phyloP scores from a whole-genome alignment of 2,797 vertebrate species.

The Odontamblyopus lacepedii region DNA sequence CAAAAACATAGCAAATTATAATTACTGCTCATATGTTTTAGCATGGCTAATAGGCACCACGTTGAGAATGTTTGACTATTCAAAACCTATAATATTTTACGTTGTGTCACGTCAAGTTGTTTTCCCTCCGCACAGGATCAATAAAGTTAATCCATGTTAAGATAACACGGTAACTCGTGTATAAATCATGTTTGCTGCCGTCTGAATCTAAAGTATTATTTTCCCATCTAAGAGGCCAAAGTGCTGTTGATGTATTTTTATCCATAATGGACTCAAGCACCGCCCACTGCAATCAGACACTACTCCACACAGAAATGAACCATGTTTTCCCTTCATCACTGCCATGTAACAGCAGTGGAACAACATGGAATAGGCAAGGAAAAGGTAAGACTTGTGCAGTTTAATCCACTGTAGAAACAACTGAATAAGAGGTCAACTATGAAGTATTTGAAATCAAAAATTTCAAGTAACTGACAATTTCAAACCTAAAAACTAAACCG shows the following conservation, averaged over 20 bases:
- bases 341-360: constrained; percentile 7
- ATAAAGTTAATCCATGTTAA: not conserved
- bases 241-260: constrained; percentile 22
- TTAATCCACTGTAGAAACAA: not conserved
- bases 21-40: not conserved
- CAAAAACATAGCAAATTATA: not conserved
- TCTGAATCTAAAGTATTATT: constrained; percentile 20
- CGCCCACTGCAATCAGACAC: constrained; percentile 13
- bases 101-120: no score
- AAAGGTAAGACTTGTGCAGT: not conserved
- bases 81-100: not conserved
- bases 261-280: constrained; percentile 1
- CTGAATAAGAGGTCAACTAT: not conserved
- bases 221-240: constrained; percentile 10
- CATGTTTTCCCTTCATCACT: not conserved
- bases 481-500: no score
- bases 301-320: constrained; percentile 3
- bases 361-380: not conserved
- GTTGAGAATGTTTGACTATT: not conserved
- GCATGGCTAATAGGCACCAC: not conserved
- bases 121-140: not conserved
- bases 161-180: not conserved
- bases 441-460: not conserved
- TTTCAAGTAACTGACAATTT: no score
- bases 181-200: constrained; percentile 17